Evolutionary conservation across 2,888 invertebrate genomes (phyloP), one percentile per base, ranked within the genome.

Genomic region (Drosophila histrio): DNA sequence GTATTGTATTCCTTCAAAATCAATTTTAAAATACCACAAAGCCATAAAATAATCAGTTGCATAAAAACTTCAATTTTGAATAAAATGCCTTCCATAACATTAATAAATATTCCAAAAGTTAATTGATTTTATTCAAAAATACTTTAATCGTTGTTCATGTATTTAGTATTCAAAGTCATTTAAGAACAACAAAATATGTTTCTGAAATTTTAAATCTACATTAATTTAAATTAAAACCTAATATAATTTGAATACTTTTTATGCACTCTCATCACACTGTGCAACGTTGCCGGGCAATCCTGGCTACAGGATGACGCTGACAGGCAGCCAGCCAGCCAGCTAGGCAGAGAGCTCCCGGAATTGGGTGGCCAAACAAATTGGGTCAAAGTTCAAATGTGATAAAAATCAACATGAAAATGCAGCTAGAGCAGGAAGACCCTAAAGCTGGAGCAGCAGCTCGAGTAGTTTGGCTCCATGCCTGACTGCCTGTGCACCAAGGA

Each of bases 331-430:
- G 32, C 13, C 54, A 54, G 53, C 30, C 30, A 41, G 41, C 41
- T 15, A 21, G 34, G 32, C 39, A 34, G 24, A 56, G 71, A 56
- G 53, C 46, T 80, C 68, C 85, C 52, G 75, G 86, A 76, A 71
- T 75, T 71, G 76, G 64, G 66, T 60, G 65, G 63, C 66, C 68
- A 70, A 67, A 50, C 53, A 76, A 88, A 89, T 84, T 89, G 77
- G 89, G 88, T 89, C 88, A 89, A 81, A 89, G 88, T 89, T 89
- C 88, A 89, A 89, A 80, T 82, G 79, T 67, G 79, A 83, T 89
- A 79, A 82, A 87, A 87, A 80, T 81, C 87, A 79, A 79, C 84
- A 77, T 75, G 72, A 75, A 72, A 69, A 72, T 62, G 46, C 59
- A 56, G 56, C 69, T 46, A 52, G 50, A 41, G 30, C 15, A 30